These are phyloP conservation scores for Liposcelis brunnea DNA, from an alignment of 2,888 invertebrate genomes.

Conservation along the genomic window DNA sequence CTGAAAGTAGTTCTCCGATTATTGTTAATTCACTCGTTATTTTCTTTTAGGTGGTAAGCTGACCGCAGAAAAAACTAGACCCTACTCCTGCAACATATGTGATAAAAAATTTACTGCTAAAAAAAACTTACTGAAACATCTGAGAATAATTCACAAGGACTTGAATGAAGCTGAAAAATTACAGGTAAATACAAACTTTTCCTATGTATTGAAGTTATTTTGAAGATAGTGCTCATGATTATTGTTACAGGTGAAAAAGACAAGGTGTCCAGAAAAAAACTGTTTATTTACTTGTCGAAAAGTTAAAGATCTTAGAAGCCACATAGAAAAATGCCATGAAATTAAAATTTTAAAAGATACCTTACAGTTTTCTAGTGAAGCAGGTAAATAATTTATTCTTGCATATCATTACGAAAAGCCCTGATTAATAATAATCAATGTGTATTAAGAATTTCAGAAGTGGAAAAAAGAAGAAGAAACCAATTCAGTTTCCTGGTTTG, in stretches of 20 bases:
- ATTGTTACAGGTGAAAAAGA: neutral
- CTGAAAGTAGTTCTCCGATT: no score
- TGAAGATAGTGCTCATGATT: no score
- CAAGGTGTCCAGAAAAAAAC: neutral
- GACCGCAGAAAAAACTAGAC: no score
- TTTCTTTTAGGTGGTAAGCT: no score
- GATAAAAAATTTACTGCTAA: neutral
- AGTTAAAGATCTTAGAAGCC: neutral
- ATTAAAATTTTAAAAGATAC: neutral
- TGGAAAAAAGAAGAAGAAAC: conserved; percentile 1
- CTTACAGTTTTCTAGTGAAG: neutral
- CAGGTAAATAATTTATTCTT: neutral
- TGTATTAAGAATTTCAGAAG: neutral
- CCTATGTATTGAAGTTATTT: no score
- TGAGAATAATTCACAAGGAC: neutral
- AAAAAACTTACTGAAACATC: neutral
- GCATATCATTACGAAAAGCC: no score
- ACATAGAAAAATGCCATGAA: neutral
- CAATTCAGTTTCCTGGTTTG: neutral
- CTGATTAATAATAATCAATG: no score
- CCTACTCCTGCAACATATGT: neutral
- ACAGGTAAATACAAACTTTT: neutral
- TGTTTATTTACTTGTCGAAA: neutral
- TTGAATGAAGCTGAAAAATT: neutral
- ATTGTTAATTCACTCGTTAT: no score